Conservation (phyloP, 2,797 vertebrate genomes). For the Falco novaeseelandiae region DNA sequence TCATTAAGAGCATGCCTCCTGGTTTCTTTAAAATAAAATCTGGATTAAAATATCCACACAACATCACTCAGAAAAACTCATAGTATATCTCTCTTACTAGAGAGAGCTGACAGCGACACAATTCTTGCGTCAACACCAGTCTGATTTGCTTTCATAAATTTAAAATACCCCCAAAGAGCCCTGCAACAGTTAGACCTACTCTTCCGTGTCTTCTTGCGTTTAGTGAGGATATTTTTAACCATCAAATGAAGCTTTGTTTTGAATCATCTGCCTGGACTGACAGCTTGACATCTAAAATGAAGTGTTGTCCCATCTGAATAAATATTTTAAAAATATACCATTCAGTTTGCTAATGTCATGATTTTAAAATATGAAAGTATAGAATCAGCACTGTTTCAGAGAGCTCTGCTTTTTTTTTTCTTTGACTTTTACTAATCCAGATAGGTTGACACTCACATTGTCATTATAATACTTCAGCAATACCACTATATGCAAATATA, state of each 20-base stretch:
- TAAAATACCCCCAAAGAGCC: background rate
- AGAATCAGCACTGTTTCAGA: conserved; percentile 8
- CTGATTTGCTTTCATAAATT: background rate
- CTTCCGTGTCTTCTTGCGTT: background rate
- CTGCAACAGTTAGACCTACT: background rate
- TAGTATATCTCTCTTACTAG: background rate
- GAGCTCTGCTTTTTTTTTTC: background rate
- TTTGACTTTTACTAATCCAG: background rate
- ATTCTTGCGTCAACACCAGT: background rate
- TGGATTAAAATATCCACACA: background rate
- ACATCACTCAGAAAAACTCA: background rate
- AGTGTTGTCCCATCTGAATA: conserved; percentile 33
- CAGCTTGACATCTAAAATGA: conserved; percentile 24
- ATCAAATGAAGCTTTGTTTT: background rate
- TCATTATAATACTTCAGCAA: background rate
- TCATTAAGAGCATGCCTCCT: background rate
- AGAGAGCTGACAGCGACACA: background rate
- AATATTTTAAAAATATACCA: conserved; percentile 3
- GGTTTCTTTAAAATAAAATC: background rate
- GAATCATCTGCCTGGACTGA: conserved; percentile 18
- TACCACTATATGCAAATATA: background rate
- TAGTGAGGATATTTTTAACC: background rate
- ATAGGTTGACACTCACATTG: background rate
- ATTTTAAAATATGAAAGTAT: conserved; percentile 14
- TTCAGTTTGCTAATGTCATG: conserved; percentile 14